These are phyloP conservation scores for Esox lucius DNA, from an alignment of 2,797 vertebrate species.

Conservation along the genomic window DNA sequence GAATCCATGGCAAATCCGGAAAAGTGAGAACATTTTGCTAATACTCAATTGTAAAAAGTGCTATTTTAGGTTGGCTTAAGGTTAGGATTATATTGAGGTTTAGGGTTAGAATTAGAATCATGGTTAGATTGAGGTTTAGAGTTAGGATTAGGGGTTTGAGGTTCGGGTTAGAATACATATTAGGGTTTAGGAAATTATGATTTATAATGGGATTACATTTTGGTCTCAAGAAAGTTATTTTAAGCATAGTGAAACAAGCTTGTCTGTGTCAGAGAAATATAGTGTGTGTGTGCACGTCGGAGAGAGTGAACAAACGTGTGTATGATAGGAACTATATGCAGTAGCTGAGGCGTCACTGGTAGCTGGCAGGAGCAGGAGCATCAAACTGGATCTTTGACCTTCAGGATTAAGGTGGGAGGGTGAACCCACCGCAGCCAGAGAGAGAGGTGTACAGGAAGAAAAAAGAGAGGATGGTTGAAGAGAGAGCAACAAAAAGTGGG, in stretches of 20 bases:
- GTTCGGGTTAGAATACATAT: too few species aligned
- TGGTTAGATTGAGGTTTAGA: neutral
- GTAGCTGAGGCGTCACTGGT: neutral
- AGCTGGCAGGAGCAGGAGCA: constrained; percentile 3
- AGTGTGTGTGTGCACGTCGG: too few species aligned
- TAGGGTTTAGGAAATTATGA: too few species aligned
- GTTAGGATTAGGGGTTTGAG: neutral
- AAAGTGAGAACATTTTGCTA: too few species aligned
- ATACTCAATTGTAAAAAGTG: too few species aligned
- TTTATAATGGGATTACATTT: too few species aligned
- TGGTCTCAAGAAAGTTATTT: too few species aligned
- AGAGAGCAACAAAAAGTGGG: neutral
- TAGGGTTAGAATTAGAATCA: neutral
- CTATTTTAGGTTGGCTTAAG: too few species aligned
- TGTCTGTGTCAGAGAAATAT: too few species aligned
- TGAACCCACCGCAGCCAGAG: neutral
- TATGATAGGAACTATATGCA: constrained; percentile 5
- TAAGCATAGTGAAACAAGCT: too few species aligned
- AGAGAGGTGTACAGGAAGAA: neutral
- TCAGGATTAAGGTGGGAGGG: constrained; percentile 4
- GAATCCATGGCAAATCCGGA: too few species aligned
- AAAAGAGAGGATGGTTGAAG: neutral
- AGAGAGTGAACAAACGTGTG: neutral
- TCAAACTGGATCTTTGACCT: constrained; percentile 1
- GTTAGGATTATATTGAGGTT: too few species aligned